A percentile compares a stretch with the other conserved stretches of the same genome.
phyloP scores from a whole-genome alignment of 1,140 invertebrate genomes.

The Macrobrachium nipponense region DNA sequence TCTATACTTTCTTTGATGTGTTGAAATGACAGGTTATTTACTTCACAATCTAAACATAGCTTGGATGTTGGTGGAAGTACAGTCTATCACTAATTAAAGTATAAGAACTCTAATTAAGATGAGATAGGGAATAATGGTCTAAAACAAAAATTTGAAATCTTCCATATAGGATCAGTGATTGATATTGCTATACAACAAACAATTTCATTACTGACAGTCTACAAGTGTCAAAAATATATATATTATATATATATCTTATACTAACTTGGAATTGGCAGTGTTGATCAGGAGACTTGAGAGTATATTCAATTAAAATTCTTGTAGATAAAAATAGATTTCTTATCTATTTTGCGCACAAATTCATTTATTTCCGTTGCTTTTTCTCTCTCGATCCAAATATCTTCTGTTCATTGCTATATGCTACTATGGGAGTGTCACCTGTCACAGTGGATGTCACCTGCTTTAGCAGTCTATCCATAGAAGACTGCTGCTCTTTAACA shows the following conservation, averaged over 20 bases:
- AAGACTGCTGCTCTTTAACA: constrained; percentile 23
- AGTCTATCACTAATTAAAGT: background rate
- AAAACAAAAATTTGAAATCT: background rate
- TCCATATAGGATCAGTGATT: constrained; percentile 31
- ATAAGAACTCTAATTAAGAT: constrained; percentile 12
- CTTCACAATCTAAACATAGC: no score
- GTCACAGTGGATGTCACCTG: constrained; percentile 42
- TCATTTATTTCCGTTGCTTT: constrained; percentile 60
- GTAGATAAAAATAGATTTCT: constrained; percentile 43
- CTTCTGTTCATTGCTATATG: constrained; percentile 54
- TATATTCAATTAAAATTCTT: constrained; percentile 42
- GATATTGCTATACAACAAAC: constrained; percentile 55
- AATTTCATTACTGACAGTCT: constrained; percentile 47
- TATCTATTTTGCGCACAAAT: constrained; percentile 58
- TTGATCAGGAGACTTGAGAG: constrained; percentile 58
- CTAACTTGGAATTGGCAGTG: constrained; percentile 59
- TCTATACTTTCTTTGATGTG: no score
- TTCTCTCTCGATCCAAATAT: constrained; percentile 49
- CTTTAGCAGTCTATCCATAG: background rate
- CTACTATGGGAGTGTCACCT: constrained; percentile 49
- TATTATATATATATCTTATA: constrained; percentile 19
- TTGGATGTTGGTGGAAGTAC: no score
- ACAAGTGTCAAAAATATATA: constrained; percentile 15
- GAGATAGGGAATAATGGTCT: background rate
- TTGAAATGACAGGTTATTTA: no score